Conservation (phyloP, 2,113 vertebrate species). For the Peucedramus taeniatus region DNA sequence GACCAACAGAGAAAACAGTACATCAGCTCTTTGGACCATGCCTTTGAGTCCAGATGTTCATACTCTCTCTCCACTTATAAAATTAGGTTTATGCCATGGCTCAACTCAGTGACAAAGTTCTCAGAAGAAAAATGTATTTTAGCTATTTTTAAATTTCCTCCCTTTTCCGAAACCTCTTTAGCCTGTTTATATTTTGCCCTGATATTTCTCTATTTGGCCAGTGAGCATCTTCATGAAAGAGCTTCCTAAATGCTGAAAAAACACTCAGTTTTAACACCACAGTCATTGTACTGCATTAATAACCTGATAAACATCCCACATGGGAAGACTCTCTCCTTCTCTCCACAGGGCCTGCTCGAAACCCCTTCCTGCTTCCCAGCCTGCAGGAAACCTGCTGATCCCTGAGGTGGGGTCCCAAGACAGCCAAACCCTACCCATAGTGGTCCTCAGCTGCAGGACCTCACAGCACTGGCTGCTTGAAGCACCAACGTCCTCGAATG, state of each 20-base stretch:
- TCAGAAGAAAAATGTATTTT: background rate
- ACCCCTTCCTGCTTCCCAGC: background rate
- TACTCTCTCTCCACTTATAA: background rate
- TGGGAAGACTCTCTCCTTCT: background rate
- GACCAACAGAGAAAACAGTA: too few species aligned
- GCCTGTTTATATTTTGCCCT: background rate
- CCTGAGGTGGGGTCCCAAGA: background rate
- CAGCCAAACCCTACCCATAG: background rate
- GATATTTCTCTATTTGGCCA: background rate
- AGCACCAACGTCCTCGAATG: background rate
- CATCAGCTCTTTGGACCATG: background rate
- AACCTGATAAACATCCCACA: accelerated
- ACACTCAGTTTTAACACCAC: background rate
- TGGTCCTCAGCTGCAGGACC: background rate
- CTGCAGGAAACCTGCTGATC: background rate
- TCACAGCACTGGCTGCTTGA: background rate
- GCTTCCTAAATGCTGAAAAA: background rate
- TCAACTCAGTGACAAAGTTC: background rate
- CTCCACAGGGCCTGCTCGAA: background rate
- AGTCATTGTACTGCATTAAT: background rate
- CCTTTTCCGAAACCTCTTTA: background rate
- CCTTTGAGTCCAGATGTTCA: background rate
- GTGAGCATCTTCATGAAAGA: background rate
- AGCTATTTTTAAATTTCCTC: background rate
- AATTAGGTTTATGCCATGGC: background rate